Evolutionary conservation across 2,113 vertebrate genomes (phyloP).

Genomic region (Pimephales promelas): DNA sequence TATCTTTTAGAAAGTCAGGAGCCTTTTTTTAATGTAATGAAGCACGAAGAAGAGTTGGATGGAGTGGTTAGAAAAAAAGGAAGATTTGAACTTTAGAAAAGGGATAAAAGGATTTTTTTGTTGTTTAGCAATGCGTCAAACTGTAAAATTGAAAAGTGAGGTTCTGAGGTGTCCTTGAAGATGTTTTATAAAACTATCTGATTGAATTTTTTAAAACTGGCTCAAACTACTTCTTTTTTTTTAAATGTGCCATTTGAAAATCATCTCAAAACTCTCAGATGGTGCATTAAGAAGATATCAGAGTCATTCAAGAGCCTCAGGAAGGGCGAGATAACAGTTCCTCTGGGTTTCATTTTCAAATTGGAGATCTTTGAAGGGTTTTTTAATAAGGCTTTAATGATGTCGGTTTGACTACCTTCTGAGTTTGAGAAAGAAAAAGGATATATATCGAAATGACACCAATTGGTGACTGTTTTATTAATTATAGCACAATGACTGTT

Average conservation of each 20-base stretch:
- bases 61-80: slow-evolving; percentile 7
- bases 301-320: background rate
- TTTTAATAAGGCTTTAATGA: slow-evolving; percentile 14
- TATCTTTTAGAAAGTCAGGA: slow-evolving; percentile 8
- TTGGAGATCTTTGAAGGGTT: background rate
- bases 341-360: background rate
- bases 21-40: slow-evolving; percentile 18
- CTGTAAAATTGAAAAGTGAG: background rate
- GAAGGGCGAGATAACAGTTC: slow-evolving; percentile 2
- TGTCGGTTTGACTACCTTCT: background rate
- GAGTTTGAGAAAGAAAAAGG: background rate
- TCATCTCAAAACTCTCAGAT: slow-evolving; percentile 2
- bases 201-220: slow-evolving; percentile 25
- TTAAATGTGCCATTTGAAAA: background rate
- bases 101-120: background rate
- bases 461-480: background rate
- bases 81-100: background rate
- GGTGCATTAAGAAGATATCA: slow-evolving; percentile 1
- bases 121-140: background rate
- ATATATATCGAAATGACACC: background rate
- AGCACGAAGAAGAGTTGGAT: background rate
- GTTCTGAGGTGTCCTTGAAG: background rate
- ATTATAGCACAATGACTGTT: background rate
- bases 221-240: background rate
- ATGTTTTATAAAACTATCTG: slow-evolving; percentile 14